Evolutionary conservation across 2,888 invertebrate species (phyloP).

Genomic region (Erynnis tages): DNA sequence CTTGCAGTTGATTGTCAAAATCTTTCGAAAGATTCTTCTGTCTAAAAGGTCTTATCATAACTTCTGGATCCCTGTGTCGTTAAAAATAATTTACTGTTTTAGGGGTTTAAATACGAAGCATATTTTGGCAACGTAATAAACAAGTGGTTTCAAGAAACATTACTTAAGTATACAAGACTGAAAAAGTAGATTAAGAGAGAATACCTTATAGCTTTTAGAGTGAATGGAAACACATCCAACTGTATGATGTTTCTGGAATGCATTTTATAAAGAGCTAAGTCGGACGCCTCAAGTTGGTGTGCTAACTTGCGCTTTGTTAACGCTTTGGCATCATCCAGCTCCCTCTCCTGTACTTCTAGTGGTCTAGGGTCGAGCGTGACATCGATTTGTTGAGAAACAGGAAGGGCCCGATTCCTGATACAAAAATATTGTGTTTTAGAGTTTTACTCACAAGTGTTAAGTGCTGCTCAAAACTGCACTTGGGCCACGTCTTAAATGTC

Average conservation of each 20-base stretch:
- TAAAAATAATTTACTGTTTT: no score
- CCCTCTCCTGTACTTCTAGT: slow-evolving; percentile 80
- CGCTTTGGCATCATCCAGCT: slow-evolving; percentile 82
- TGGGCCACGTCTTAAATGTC: no score
- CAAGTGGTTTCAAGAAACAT: no score
- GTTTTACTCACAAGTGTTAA: no score
- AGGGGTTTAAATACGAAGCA: no score
- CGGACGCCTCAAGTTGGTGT: slow-evolving; percentile 86
- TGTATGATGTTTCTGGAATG: slow-evolving; percentile 84
- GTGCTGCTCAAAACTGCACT: no score
- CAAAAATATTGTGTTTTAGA: no score
- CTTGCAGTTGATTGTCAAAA: slow-evolving; percentile 78
- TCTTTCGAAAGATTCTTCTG: slow-evolving; percentile 82
- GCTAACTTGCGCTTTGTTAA: slow-evolving; percentile 84
- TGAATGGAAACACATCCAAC: slow-evolving; percentile 84
- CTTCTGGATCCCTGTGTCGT: slow-evolving; percentile 55
- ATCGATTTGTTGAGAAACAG: slow-evolving; percentile 83
- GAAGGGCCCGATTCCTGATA: slow-evolving; percentile 80
- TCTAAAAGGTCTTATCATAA: slow-evolving; percentile 81
- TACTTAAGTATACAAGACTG: no score
- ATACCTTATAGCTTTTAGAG: slow-evolving; percentile 80
- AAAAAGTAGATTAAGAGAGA: neutral
- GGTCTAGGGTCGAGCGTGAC: slow-evolving; percentile 86
- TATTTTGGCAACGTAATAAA: no score
- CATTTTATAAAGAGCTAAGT: slow-evolving; percentile 83